Evolutionary conservation across 37 sponge, comb jelly and placozoan species (phyloP).

Genomic region (Crambe crambe): DNA sequence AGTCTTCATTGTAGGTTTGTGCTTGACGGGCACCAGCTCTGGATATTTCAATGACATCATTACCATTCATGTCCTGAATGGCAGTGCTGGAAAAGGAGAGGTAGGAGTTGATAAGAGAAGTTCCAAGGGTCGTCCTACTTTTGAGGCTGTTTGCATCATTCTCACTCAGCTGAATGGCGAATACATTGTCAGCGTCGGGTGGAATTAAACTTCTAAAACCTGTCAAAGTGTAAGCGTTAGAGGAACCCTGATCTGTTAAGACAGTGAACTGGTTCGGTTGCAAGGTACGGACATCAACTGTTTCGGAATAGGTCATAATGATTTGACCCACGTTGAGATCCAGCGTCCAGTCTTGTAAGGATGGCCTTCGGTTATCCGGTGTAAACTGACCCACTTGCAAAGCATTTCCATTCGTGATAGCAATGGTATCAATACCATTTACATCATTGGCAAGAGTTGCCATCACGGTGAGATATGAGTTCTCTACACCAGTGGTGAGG

Average conservation of each 20-base stretch:
- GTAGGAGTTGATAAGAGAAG: constrained; percentile 54
- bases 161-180: constrained; percentile 54
- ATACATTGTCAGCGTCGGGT: constrained; percentile 65
- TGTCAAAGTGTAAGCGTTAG: constrained; percentile 48
- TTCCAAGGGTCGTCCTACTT: constrained; percentile 49
- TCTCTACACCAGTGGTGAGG: constrained; percentile 43
- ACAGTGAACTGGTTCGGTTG: constrained; percentile 43
- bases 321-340: constrained; percentile 73
- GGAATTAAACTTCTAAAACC: constrained; percentile 44
- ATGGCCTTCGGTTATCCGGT: constrained; percentile 58
- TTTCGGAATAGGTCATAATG: constrained; percentile 77
- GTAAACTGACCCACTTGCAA: constrained; percentile 45
- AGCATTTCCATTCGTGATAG: constrained; percentile 89
- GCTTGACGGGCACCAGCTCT: constrained; percentile 37
- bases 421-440: constrained; percentile 70
- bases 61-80: constrained; percentile 67
- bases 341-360: constrained; percentile 43
- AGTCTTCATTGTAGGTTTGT: constrained; percentile 32
- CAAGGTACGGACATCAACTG: constrained; percentile 68
- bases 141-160: constrained; percentile 81
- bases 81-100: constrained; percentile 50
- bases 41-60: constrained; percentile 54
- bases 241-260: constrained; percentile 9
- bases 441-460: constrained; percentile 82
- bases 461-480: constrained; percentile 66